Evolutionary conservation across 2,797 vertebrate species (phyloP).

Genomic region (Enteromius mattozi): DNA sequence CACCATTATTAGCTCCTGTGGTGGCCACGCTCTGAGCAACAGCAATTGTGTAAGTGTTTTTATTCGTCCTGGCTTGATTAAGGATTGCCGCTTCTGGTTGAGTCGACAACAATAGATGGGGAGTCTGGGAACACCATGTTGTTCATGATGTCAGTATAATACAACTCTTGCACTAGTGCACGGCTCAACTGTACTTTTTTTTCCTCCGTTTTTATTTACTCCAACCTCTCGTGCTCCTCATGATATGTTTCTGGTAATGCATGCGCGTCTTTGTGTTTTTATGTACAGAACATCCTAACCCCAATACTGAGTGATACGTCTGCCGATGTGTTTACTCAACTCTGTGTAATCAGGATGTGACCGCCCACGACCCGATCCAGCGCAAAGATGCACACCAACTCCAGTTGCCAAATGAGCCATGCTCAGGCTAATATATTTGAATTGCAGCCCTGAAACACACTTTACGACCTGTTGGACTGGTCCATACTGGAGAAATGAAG

Average conservation of each 20-base stretch:
- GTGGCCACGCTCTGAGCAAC: background rate
- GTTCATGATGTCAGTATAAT: conserved; percentile 18
- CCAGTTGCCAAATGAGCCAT: conserved; percentile 53
- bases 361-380: conserved; percentile 25
- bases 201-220: background rate
- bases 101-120: conserved; percentile 30
- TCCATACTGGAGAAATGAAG: conserved; percentile 9
- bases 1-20: conserved; percentile 16
- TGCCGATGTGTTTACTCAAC: conserved; percentile 49
- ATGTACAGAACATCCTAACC: conserved; percentile 58
- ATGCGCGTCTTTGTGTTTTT: conserved; percentile 32
- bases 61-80: conserved; percentile 20
- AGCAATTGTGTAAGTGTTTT: conserved; percentile 19
- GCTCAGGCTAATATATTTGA: conserved; percentile 53
- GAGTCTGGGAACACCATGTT: conserved; percentile 22
- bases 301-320: conserved; percentile 16
- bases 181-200: background rate
- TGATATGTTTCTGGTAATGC: conserved; percentile 21
- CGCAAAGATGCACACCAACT: conserved; percentile 39
- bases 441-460: conserved; percentile 22
- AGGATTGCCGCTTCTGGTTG: conserved; percentile 15
- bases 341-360: conserved; percentile 52
- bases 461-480: conserved; percentile 4
- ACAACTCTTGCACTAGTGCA: background rate
- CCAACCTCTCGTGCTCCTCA: background rate